Evolutionary conservation across 92 coral and sea anemone species (phyloP).

Genomic region (Metridium senile): DNA sequence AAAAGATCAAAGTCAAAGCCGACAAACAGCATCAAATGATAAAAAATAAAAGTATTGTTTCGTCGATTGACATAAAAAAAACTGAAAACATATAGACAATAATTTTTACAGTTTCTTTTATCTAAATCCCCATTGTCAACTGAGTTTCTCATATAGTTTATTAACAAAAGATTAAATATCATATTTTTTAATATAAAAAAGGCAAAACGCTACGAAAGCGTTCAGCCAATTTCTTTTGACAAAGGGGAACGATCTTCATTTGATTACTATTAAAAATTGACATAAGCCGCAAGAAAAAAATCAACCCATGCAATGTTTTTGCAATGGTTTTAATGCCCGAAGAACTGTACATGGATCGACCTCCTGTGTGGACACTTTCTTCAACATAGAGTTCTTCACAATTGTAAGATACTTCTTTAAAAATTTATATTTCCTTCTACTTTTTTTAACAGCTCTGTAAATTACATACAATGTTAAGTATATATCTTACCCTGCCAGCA

Average conservation of each 20-base stretch:
- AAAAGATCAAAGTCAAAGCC: neutral
- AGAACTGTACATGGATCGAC: neutral
- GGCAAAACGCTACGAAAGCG: neutral
- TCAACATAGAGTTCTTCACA: no score
- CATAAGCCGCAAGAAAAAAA: slow-evolving; percentile 15
- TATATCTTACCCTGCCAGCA: no score
- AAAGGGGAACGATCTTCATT: slow-evolving; percentile 13
- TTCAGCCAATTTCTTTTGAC: slow-evolving; percentile 7
- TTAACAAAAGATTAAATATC: neutral
- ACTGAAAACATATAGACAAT: neutral
- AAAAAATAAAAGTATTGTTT: neutral
- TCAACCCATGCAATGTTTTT: neutral
- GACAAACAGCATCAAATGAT: neutral
- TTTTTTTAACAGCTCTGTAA: neutral
- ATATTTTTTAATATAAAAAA: neutral
- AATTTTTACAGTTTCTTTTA: neutral
- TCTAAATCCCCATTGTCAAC: no score
- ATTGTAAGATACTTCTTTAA: neutral
- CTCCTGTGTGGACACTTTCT: no score
- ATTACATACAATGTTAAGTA: no score
- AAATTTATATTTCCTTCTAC: slow-evolving; percentile 6
- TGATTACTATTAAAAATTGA: neutral
- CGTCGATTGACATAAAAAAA: neutral
- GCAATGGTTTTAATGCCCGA: slow-evolving; percentile 12
- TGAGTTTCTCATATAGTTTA: neutral